These are phyloP conservation scores for Spinibarbus caldwelli DNA, from an alignment of 2,797 vertebrate genomes.

Conservation along the genomic window DNA sequence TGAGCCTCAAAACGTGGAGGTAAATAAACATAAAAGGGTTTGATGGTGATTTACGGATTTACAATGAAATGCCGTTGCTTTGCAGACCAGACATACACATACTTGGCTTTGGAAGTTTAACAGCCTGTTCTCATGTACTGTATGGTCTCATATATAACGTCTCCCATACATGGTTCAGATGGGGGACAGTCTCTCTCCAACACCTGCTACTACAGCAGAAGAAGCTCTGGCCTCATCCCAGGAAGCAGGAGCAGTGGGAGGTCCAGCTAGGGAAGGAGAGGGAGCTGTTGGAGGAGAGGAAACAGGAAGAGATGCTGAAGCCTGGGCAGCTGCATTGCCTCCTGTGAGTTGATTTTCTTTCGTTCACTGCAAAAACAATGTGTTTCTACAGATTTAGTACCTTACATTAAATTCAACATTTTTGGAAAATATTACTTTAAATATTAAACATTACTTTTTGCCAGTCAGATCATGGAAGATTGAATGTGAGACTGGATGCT, in stretches of 20 bases:
- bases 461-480: not conserved
- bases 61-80: not conserved
- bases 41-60: not conserved
- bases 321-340: conserved; percentile 88
- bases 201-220: conserved; percentile 90
- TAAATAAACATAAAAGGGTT: conserved; percentile 32
- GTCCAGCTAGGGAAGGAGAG: conserved; percentile 71
- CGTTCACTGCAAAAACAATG: not conserved
- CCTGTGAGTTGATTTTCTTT: conserved; percentile 75
- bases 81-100: not conserved
- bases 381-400: not conserved
- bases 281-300: conserved; percentile 77
- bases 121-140: not conserved
- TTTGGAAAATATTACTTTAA: not conserved
- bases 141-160: not conserved
- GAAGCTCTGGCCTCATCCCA: conserved; percentile 85
- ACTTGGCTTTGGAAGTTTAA: not conserved
- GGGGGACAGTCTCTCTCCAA: conserved; percentile 81
- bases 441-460: no score
- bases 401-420: not conserved
- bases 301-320: conserved; percentile 78
- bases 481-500: not conserved
- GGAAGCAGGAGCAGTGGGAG: conserved; percentile 68
- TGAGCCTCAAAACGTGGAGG: conserved; percentile 65
- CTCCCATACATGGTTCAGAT: conserved; percentile 68